Evolutionary conservation across 1,140 invertebrate species (phyloP), one percentile per base, ranked within the genome.

Genomic region (Scaptomyza montana): DNA sequence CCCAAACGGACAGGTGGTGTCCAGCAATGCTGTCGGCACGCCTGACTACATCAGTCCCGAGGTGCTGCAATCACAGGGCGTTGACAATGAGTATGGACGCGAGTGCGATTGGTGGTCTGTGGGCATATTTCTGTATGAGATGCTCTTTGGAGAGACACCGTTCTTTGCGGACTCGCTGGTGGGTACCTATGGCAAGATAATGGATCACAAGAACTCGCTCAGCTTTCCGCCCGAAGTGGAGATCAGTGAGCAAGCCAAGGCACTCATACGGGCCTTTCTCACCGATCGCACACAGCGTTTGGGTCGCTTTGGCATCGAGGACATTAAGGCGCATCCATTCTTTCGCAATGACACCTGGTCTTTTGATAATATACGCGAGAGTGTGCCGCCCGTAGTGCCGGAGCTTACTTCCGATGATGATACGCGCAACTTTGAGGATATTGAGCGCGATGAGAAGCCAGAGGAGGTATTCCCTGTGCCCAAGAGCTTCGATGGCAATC

Each of bases 21-120:
- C 98, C 21, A 98, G 99, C 90, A 99, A 98, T 74, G 99, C 99
- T 25, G 98, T 99, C 5, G 99, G 99, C 33, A 99, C 99, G 16
- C 99, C 99, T 16, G 91, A 92, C 56, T 99, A 99, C 89, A 99
- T 99, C 80, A 99, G 98, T 45, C 99, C 99, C 0, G 99, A 99
- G 93, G 98, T 99, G 10, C 93, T 99, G 57, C 97, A 98, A 91
- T 99, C 98, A 5, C 98, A 99, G 93, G 98, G 98, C 89, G 97
- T 97, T n/a, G 97, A 98, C 90, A 98, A 98, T 51, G 96, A 97
- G 33, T 98, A 98, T 92, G 98, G 98, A 0, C 93, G 97, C 41
- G 98, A 99, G 92, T 99, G 99, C 93, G 99, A 99, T 93, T 99
- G 98, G 98, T 99, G 99, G 99, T 98, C 98, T 12, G 98, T 99